Evolutionary conservation across 1,140 invertebrate genomes (phyloP), one percentile per base, ranked within the genome.

Genomic region (Euglossa dilemma): DNA sequence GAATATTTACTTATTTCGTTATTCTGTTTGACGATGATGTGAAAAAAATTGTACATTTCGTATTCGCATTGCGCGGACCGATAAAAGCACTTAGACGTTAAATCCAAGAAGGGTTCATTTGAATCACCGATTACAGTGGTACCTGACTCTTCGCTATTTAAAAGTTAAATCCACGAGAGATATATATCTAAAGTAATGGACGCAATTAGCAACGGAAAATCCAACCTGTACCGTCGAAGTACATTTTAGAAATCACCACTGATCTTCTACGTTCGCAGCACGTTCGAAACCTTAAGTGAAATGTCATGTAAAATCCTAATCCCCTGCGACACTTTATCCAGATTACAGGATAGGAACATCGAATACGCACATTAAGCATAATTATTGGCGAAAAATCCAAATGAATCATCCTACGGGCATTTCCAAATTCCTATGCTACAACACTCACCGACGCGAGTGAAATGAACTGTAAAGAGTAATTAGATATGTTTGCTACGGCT

Each of bases 101-200:
- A 81, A 28, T 23, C 18, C 28, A 6, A 8, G 14, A 59, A 56
- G n/a, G 70, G 36, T 64, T 66, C 12, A 6, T 23, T 36, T 18
- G 9, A 71, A 73, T 4, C 47, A 54, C 25, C 28, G 36, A 80
- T 50, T 28, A 54, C 54, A 72, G 16, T 43, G 5, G 16, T 71
- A 77, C 66, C 36, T 78, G 56, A 83, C 25, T 56, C 7, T 23
- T 80, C 1, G 5, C 43, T 43, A 80, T 64, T 67, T 80, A 36
- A 66, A 54, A 79, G 80, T 77, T 83, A 79, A 79, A 76, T 85
- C 76, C 54, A 45, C 76, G 70, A 71, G 78, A 67, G 76, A 61
- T 79, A 72, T 6, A 6, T n/a, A 82, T 80, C 74, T 80, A 8
- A 69, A 28, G 23, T n/a, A 59, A 79, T 50, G 69, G 66, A 80